Evolutionary conservation across 1,140 invertebrate species (phyloP).

Genomic region (Bombus waltoni): DNA sequence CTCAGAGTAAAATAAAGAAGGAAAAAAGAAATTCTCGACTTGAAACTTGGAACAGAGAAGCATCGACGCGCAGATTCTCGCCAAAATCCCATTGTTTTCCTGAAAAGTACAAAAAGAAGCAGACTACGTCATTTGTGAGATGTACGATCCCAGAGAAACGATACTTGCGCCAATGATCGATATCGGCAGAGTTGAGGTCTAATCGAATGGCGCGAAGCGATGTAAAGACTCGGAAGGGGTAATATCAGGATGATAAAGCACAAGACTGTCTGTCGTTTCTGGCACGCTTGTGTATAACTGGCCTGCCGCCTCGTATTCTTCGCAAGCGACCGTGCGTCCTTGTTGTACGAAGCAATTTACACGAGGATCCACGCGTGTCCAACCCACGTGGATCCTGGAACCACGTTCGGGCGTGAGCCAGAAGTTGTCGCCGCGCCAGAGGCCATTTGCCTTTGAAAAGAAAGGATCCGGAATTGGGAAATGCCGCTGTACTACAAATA

Average conservation of each 20-base stretch:
- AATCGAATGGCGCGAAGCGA: conserved; percentile 73
- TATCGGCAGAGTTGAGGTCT: conserved; percentile 59
- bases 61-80: not conserved
- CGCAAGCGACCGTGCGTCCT: not conserved
- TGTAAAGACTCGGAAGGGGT: conserved; percentile 74
- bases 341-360: conserved; percentile 75
- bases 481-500: conserved; percentile 40
- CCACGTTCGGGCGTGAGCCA: not conserved
- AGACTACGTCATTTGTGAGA: not conserved
- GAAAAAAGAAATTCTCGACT: too few species aligned
- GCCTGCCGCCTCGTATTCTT: conserved; percentile 65
- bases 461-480: not conserved
- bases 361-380: conserved; percentile 66
- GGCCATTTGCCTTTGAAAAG: conserved; percentile 10
- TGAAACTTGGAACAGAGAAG: not conserved
- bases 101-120: too few species aligned
- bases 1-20: too few species aligned
- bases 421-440: conserved; percentile 35
- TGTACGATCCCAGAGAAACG: conserved; percentile 28
- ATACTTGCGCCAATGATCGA: conserved; percentile 38
- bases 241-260: conserved; percentile 76
- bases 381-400: conserved; percentile 43
- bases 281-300: conserved; percentile 44
- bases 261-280: conserved; percentile 64
- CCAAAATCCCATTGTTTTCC: too few species aligned